Evolutionary conservation across 2,888 invertebrate species (phyloP).

Genomic region (Exocentrus adspersus): DNA sequence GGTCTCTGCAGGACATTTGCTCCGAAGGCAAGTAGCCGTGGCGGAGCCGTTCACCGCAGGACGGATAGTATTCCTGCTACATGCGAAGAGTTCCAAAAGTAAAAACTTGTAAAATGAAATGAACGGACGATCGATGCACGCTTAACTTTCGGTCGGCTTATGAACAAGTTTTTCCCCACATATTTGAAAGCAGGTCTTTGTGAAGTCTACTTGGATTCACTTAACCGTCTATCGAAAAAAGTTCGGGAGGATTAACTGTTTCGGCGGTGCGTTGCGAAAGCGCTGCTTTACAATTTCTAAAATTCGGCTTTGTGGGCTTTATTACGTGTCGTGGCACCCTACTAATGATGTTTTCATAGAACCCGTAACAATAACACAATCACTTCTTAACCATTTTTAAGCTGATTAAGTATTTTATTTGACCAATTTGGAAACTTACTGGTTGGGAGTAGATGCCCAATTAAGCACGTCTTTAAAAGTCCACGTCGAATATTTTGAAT

Average conservation of each 20-base stretch:
- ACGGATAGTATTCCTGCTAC: slow-evolving; percentile 41
- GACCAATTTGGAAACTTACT: too few relatives aligned
- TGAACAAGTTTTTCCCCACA: slow-evolving; percentile 50
- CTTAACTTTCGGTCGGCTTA: slow-evolving; percentile 44
- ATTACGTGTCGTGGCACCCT: too few relatives aligned
- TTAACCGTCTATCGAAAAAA: slow-evolving; percentile 46
- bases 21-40: slow-evolving; percentile 27
- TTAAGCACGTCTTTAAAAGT: too few relatives aligned
- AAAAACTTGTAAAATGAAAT: slow-evolving; percentile 53
- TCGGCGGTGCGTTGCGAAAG: slow-evolving; percentile 32
- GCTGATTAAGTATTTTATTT: too few relatives aligned
- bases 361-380: neutral
- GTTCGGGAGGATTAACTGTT: slow-evolving; percentile 44
- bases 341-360: neutral
- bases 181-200: slow-evolving; percentile 49
- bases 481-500: too few relatives aligned
- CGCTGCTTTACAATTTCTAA: slow-evolving; percentile 27
- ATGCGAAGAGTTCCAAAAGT: slow-evolving; percentile 46
- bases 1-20: slow-evolving; percentile 30
- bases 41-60: slow-evolving; percentile 31
- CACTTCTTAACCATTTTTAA: too few relatives aligned
- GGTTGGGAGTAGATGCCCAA: too few relatives aligned
- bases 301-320: slow-evolving; percentile 27
- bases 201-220: slow-evolving; percentile 43
- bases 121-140: slow-evolving; percentile 43